phyloP scores from a whole-genome alignment of 2,888 invertebrate species.

The Camptogramma bilineatum region DNA sequence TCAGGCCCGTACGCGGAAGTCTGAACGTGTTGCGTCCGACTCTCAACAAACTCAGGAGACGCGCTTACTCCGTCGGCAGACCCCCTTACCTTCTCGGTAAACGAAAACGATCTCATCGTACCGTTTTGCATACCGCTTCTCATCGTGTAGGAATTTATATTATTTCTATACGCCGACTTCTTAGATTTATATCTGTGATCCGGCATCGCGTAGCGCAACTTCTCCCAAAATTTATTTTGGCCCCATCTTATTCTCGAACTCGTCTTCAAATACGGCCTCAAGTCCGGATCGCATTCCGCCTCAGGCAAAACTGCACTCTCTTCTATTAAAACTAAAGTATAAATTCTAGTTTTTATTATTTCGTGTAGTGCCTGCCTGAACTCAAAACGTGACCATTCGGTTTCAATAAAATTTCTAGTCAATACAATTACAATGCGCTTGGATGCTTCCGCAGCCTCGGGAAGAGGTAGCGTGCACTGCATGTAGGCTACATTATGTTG shows the following conservation, averaged over 20 bases:
- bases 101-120: constrained; percentile 86
- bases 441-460: constrained; percentile 95
- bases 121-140: constrained; percentile 87
- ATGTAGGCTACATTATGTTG: constrained; percentile 88
- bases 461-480: constrained; percentile 89
- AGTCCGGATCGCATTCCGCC: constrained; percentile 93
- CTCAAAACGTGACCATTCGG: constrained; percentile 97
- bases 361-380: constrained; percentile 95
- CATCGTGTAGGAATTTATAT: constrained; percentile 94
- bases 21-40: constrained; percentile 70
- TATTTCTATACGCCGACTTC: constrained; percentile 89
- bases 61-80: constrained; percentile 83
- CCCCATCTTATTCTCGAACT: constrained; percentile 94
- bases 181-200: constrained; percentile 84
- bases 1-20: constrained; percentile 77
- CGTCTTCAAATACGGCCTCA: constrained; percentile 94
- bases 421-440: constrained; percentile 94
- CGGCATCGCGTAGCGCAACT: constrained; percentile 94
- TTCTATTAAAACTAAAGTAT: constrained; percentile 94
- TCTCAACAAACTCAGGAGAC: constrained; percentile 86
- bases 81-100: constrained; percentile 80
- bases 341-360: constrained; percentile 92
- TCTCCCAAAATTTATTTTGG: constrained; percentile 97
- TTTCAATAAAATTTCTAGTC: constrained; percentile 94
- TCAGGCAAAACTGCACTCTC: constrained; percentile 92